Conservation (phyloP, 2,797 vertebrate species). For the Ibycter americanus region DNA sequence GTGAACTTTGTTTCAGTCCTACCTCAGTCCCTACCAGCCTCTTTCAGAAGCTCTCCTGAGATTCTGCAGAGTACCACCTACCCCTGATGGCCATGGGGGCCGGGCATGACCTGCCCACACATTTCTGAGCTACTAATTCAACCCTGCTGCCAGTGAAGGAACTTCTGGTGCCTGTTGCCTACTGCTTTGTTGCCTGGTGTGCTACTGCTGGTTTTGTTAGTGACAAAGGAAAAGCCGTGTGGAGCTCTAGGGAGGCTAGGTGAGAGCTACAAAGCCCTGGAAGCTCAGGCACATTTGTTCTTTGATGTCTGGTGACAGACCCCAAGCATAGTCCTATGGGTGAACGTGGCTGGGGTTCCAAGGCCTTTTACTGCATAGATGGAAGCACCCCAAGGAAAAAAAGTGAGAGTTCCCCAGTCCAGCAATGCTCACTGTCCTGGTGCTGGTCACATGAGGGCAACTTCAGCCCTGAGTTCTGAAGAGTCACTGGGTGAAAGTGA, state of each 20-base stretch:
- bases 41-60: background rate
- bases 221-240: background rate
- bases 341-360: background rate
- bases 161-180: background rate
- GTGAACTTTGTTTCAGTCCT: background rate
- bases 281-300: background rate
- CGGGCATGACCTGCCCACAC: background rate
- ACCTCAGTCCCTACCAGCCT: background rate
- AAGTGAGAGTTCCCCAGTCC: background rate
- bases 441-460: background rate
- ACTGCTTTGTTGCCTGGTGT: background rate
- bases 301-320: background rate
- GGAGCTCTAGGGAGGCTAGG: background rate
- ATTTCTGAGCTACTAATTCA: conserved; percentile 1
- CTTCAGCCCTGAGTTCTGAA: background rate
- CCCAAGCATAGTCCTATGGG: background rate
- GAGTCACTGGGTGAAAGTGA: background rate
- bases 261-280: background rate
- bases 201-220: background rate
- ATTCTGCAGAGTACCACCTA: background rate
- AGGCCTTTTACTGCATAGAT: background rate
- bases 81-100: background rate
- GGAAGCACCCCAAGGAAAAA: background rate
- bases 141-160: background rate
- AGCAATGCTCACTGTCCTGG: background rate